Conservation (phyloP, 1,140 invertebrate species). For the Drosophila mojavensis region DNA sequence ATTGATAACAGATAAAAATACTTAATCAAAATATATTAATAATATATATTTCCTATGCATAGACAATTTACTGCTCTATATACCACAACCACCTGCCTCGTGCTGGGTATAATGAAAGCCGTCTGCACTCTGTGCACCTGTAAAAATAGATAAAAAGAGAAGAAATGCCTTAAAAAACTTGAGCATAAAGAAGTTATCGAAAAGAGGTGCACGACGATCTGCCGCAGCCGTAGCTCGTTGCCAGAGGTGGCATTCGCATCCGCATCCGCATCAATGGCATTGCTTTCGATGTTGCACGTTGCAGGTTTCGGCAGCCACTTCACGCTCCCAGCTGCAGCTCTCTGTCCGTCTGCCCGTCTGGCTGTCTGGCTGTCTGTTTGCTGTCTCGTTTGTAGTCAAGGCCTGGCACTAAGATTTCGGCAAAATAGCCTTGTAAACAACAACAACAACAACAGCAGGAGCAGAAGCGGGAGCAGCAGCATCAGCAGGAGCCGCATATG, state of each 20-base stretch:
- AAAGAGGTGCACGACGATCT: constrained; percentile 61
- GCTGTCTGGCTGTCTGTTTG: constrained; percentile 37
- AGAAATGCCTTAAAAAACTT: constrained; percentile 12
- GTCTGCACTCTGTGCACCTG: constrained; percentile 48
- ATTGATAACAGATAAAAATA: too few species aligned
- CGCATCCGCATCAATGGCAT: constrained; percentile 54
- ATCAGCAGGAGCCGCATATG: constrained; percentile 31
- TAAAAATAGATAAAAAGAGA: constrained; percentile 58
- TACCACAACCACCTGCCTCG: too few species aligned
- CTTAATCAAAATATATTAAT: too few species aligned
- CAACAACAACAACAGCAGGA: constrained; percentile 1
- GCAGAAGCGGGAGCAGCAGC: constrained; percentile 20
- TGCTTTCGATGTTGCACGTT: constrained; percentile 49
- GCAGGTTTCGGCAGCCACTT: neutral
- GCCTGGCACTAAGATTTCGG: constrained; percentile 70
- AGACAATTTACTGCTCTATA: too few species aligned
- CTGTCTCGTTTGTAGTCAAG: constrained; percentile 51
- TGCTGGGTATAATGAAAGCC: constrained; percentile 17
- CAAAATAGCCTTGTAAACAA: constrained; percentile 30
- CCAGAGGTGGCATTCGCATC: constrained; percentile 28
- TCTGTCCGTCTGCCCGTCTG: constrained; percentile 7
- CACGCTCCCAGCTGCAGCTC: neutral
- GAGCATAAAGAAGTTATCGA: constrained; percentile 79
- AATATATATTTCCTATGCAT: too few species aligned
- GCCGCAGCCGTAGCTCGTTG: constrained; percentile 14